phyloP scores from a whole-genome alignment of 2,113 vertebrate species.

The Erythrolamprus reginae region DNA sequence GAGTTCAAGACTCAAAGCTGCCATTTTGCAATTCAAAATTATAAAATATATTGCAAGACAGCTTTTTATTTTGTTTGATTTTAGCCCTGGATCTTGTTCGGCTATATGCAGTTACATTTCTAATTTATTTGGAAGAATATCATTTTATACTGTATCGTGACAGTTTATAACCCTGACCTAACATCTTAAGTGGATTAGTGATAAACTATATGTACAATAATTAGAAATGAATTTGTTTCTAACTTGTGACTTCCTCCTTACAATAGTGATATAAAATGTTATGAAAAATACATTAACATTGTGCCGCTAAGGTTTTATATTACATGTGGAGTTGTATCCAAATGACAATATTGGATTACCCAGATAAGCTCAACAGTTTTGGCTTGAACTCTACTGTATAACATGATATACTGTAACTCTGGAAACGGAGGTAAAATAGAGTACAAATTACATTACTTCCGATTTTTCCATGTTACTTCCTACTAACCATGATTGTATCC shows the following conservation, averaged over 20 bases:
- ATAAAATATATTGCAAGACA: neutral
- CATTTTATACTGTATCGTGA: neutral
- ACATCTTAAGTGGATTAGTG: neutral
- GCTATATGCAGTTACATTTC: neutral
- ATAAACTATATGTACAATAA: neutral
- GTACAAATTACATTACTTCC: neutral
- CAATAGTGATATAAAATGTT: neutral
- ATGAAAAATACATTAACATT: neutral
- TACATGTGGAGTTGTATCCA: neutral
- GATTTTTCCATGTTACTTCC: neutral
- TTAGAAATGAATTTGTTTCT: neutral
- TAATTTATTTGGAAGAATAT: neutral
- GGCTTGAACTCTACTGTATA: neutral
- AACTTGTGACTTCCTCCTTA: neutral
- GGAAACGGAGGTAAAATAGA: neutral
- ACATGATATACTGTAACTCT: neutral
- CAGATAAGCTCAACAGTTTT: neutral
- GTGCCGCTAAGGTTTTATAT: neutral
- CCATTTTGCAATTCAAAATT: neutral
- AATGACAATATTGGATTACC: neutral
- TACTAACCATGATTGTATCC: neutral
- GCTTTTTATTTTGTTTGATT: neutral
- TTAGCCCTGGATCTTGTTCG: neutral
- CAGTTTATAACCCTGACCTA: neutral
- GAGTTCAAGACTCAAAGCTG: neutral